A percentile compares a stretch with the other conserved stretches of the same genome.
phyloP scores from a whole-genome alignment of 2,113 vertebrate genomes.

The Budorcas taxicolor region DNA sequence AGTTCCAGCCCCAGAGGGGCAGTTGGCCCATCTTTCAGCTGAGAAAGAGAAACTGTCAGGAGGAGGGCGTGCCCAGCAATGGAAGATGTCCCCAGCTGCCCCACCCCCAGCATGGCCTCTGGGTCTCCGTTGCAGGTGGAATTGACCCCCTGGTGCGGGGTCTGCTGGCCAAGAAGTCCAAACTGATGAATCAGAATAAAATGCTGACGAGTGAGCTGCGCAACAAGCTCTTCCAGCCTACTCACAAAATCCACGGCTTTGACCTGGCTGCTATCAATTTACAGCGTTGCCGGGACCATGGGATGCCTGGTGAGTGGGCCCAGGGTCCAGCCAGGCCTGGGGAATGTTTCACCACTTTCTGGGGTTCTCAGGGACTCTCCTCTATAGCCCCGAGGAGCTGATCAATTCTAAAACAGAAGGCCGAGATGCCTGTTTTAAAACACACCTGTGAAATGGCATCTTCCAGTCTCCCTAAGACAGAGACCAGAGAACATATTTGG shows the following conservation, averaged over 20 bases:
- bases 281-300: constrained; percentile 86
- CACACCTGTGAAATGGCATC: neutral
- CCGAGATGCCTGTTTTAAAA: neutral
- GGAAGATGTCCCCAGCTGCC: neutral
- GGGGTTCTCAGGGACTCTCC: neutral
- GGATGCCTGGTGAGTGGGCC: constrained; percentile 81
- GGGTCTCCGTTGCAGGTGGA: neutral
- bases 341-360: neutral
- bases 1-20: neutral
- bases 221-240: constrained; percentile 82
- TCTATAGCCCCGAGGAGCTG: neutral
- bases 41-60: neutral
- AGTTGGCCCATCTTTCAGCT: neutral
- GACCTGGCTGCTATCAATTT: constrained; percentile 88
- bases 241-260: constrained; percentile 70
- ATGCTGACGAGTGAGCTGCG: constrained; percentile 86
- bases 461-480: neutral
- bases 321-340: neutral
- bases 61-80: neutral
- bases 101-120: neutral
- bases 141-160: constrained; percentile 79
- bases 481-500: neutral
- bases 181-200: constrained; percentile 81
- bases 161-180: constrained; percentile 81
- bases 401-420: neutral